phyloP scores from a whole-genome alignment of 2,113 vertebrate genomes.

The Climacteris rufus region DNA sequence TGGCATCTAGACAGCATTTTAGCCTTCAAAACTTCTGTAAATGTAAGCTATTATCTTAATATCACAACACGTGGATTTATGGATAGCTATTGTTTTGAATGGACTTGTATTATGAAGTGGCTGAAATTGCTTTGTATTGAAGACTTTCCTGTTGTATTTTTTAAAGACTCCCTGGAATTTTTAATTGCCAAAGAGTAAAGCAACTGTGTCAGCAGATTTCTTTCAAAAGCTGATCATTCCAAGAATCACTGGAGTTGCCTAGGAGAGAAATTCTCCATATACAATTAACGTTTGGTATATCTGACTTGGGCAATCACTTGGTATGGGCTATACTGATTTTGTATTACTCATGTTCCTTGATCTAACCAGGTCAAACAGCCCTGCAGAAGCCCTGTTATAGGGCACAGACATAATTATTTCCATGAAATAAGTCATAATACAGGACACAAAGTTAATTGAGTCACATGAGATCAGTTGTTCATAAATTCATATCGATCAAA shows the following conservation, averaged over 20 bases:
- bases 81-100: not conserved
- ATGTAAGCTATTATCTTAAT: not conserved
- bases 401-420: not conserved
- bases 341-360: not conserved
- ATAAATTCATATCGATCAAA: not conserved
- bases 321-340: not conserved
- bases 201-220: not conserved
- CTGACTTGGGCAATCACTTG: not conserved
- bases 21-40: not conserved
- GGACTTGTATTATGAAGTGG: not conserved
- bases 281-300: not conserved
- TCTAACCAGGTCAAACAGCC: not conserved
- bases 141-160: not conserved
- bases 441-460: not conserved
- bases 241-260: not conserved
- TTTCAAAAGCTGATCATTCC: not conserved
- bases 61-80: not conserved
- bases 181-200: not conserved
- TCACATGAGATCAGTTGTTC: not conserved
- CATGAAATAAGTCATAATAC: not conserved
- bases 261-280: not conserved
- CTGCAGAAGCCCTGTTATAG: not conserved
- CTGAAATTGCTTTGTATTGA: not conserved
- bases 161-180: not conserved
- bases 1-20: not conserved